Base-by-base conservation (phyloP, 1,140 invertebrate species). In the Lepidurus arcticus region DNA sequence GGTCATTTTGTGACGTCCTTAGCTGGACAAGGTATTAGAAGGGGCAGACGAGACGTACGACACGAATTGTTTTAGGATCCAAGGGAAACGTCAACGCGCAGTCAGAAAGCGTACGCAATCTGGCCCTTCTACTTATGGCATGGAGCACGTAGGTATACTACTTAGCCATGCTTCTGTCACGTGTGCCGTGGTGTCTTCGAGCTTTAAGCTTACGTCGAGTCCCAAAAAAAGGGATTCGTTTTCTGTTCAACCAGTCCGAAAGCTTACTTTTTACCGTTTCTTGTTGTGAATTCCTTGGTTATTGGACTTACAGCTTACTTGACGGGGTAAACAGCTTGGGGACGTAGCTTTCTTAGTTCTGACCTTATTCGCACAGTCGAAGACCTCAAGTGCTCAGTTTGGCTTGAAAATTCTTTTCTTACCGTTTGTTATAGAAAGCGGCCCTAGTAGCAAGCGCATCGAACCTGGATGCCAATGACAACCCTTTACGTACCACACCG, bases 31-130 rank as follows among this genome's bases (percentile, higher is more conserved):
- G n/a, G 53, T 65, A 9, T 65, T 65, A 65, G 53, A 65, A n/a
- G 53, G 53, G 53, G 53, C 53, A 65, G 53, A 65, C 53, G 53
- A 65, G 53, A 65, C 53, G 53, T 65, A 65, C 53, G 53, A 65
- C 8, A 65, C 53, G 53, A 65, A 65, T 65, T 65, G 53, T 65
- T 65, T 65, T 65, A 65, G 21, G 53, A 65, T 65, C 53, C 53
- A 65, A 16, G 53, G 53, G 8, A 65, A 65, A 65, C 53, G 53
- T 13, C 53, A 65, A 16, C 53, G 13, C 53, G 16, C 21, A 21
- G 8, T 16, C 53, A 65, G 53, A 65, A 65, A 65, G 53, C 53
- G 53, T 16, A 65, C 53, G 53, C 53, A 65, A 65, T 65, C 53
- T 65, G 53, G 53, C 9, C 53, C 53, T 9, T 65, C 53, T 65